Evolutionary conservation across 2,888 invertebrate genomes (phyloP).

Genomic region (Zygaena filipendulae): DNA sequence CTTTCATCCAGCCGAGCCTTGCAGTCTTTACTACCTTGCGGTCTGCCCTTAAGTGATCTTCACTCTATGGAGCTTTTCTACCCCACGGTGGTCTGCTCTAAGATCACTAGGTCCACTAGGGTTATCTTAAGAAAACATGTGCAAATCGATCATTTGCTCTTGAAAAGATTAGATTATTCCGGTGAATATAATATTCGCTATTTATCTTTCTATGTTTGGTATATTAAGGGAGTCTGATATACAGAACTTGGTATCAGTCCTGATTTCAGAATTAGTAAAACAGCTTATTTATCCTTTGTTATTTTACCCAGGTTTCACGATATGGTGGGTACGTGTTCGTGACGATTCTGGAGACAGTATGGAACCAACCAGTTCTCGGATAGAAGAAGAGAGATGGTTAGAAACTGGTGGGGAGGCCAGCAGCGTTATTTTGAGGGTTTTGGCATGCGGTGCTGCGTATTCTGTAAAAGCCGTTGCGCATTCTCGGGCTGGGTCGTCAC

Average conservation of each 20-base stretch:
- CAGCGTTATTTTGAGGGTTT: constrained; percentile 38
- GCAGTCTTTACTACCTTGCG: too few species aligned
- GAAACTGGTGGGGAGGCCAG: constrained; percentile 51
- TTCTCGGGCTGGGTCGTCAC: constrained; percentile 48
- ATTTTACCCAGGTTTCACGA: constrained; percentile 57
- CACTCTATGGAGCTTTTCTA: too few species aligned
- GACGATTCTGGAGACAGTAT: constrained; percentile 43
- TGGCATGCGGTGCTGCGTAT: constrained; percentile 53
- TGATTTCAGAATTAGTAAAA: too few species aligned
- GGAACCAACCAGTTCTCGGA: constrained; percentile 29
- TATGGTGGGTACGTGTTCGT: constrained; percentile 51
- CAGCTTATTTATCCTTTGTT: too few species aligned
- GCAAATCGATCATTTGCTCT: too few species aligned
- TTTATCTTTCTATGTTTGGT: neutral
- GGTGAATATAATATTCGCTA: neutral
- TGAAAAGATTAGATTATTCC: too few species aligned
- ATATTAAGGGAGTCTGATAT: neutral
- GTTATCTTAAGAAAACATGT: too few species aligned
- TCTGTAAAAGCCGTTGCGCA: constrained; percentile 53
- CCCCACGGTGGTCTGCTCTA: too few species aligned
- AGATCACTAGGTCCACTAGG: too few species aligned
- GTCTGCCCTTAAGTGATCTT: too few species aligned
- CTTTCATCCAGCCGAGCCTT: too few species aligned
- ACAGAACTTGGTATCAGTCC: too few species aligned
- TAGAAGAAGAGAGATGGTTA: constrained; percentile 43